Percentiles rank a stretch among this genome's conserved stretches.
Conservation (phyloP, 2,797 vertebrate genomes). For the Myiothlypis chrysogaster region DNA sequence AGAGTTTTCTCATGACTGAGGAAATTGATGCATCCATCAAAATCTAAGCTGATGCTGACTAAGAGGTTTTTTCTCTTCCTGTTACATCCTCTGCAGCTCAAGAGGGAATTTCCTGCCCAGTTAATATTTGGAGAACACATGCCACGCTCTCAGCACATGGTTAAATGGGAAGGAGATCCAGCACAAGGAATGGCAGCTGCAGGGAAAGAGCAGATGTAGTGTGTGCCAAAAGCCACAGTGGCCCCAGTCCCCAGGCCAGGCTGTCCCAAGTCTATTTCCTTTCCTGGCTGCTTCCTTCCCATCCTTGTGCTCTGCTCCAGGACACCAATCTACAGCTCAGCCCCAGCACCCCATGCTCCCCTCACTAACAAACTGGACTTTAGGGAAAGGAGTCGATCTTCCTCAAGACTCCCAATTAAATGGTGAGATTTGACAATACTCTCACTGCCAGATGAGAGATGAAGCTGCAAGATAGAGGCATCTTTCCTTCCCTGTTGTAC, state of each 20-base stretch:
- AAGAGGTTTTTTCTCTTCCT: conserved; percentile 35
- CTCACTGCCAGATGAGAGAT: background rate
- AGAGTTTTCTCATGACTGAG: conserved; percentile 20
- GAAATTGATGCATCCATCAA: conserved; percentile 45
- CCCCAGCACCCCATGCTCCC: fast-evolving
- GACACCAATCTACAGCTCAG: background rate
- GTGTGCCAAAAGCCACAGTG: fast-evolving
- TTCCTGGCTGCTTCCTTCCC: background rate
- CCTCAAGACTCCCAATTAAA: background rate
- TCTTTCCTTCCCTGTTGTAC: background rate
- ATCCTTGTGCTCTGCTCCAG: background rate
- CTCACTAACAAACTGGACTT: background rate
- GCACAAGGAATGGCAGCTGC: background rate
- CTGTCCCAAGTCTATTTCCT: background rate
- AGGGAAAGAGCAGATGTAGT: background rate
- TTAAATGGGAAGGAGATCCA: background rate
- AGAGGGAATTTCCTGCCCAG: conserved; percentile 46
- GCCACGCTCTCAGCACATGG: background rate
- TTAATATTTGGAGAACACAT: background rate
- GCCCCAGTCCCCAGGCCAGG: background rate
- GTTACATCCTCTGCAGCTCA: conserved; percentile 5
- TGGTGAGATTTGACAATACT: background rate
- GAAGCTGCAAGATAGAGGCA: background rate
- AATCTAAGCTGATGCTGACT: conserved; percentile 37
- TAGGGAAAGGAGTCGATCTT: background rate